Percentiles rank a stretch among this genome's conserved stretches.
These are phyloP conservation scores for Syngnathus floridae DNA, from an alignment of 2,113 vertebrate species.

Conservation along the genomic window DNA sequence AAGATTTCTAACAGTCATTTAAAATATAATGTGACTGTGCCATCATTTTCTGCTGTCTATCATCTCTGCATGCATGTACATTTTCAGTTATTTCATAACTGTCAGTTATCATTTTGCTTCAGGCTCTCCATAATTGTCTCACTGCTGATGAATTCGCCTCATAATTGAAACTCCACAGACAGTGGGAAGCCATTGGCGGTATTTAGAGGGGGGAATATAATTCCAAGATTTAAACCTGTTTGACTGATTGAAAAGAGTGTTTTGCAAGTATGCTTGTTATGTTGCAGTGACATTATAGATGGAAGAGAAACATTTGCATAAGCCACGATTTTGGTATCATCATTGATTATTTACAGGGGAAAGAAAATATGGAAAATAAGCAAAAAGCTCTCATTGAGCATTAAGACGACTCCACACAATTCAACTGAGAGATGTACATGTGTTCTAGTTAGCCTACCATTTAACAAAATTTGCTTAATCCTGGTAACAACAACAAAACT, in stretches of 20 bases:
- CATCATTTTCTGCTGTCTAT: background rate
- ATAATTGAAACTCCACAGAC: background rate
- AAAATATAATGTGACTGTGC: background rate
- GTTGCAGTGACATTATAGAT: background rate
- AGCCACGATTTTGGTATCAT: background rate
- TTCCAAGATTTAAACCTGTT: background rate
- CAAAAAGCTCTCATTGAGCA: background rate
- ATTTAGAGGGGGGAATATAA: background rate
- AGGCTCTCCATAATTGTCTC: background rate
- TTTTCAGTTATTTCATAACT: background rate
- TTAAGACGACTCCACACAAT: background rate
- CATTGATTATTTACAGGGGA: background rate
- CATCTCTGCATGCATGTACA: background rate
- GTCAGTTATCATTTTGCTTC: conserved; percentile 1
- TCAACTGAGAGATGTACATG: background rate
- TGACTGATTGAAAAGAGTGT: background rate
- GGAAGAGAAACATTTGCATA: background rate
- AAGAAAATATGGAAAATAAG: background rate
- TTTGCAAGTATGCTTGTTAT: background rate
- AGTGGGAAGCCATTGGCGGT: background rate
- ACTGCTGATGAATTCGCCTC: background rate
- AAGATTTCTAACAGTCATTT: conserved; percentile 2
- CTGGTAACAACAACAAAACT: background rate
- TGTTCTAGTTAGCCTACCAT: background rate
- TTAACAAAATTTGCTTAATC: background rate